Conservation (phyloP, 2,797 vertebrate genomes). For the Galago senegalensis region DNA sequence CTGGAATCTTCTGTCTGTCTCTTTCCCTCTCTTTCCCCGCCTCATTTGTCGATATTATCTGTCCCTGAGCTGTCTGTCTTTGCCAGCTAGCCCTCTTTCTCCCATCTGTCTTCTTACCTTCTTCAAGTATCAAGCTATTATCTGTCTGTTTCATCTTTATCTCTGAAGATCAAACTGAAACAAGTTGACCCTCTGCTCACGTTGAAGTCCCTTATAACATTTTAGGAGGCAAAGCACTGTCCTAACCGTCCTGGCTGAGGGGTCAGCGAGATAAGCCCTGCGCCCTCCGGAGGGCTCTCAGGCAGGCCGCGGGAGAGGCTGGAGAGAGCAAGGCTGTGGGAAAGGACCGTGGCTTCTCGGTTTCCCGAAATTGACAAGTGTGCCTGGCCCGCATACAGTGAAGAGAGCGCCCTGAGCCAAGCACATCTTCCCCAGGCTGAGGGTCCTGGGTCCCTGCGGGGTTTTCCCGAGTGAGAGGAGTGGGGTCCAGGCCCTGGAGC, state of each 20-base stretch:
- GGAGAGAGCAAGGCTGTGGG: constrained; percentile 90
- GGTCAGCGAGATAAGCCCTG: constrained; percentile 89
- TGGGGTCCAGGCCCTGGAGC: not conserved
- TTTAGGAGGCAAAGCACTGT: constrained; percentile 87
- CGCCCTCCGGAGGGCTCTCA: constrained; percentile 90
- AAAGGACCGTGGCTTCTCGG: constrained; percentile 89
- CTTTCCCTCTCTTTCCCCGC: not conserved
- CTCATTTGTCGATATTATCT: constrained; percentile 69
- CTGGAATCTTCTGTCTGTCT: not conserved
- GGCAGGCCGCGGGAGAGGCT: constrained; percentile 86
- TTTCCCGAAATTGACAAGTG: constrained; percentile 87
- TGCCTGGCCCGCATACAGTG: constrained; percentile 79
- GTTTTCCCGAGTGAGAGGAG: constrained; percentile 22
- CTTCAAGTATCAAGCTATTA: constrained; percentile 74
- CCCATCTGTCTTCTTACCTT: constrained; percentile 65
- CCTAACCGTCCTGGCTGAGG: constrained; percentile 88
- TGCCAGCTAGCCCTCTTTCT: constrained; percentile 43
- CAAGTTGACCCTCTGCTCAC: constrained; percentile 71
- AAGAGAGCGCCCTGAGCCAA: constrained; percentile 33
- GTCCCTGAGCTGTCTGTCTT: constrained; percentile 56
- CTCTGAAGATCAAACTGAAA: constrained; percentile 45
- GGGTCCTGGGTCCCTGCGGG: not conserved
- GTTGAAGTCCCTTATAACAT: constrained; percentile 83
- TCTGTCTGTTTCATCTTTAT: constrained; percentile 71
- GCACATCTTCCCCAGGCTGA: constrained; percentile 5